Evolutionary conservation across 2,113 vertebrate species (phyloP).

Genomic region (Nipponia nippon): DNA sequence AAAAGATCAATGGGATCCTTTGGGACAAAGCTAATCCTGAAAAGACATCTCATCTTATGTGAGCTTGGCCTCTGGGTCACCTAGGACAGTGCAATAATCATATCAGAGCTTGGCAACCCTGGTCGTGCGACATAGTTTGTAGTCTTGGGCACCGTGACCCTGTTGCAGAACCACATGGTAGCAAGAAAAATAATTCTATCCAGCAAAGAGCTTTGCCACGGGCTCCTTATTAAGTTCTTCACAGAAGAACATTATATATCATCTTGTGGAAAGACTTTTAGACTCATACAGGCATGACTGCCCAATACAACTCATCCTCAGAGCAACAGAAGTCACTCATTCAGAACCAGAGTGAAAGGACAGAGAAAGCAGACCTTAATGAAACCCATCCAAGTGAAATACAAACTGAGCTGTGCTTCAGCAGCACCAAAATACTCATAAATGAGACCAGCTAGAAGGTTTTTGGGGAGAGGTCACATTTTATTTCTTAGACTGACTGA

Average conservation of each 20-base stretch:
- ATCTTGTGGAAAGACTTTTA: neutral
- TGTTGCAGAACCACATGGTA: neutral
- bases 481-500: neutral
- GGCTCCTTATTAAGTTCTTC: neutral
- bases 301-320: neutral
- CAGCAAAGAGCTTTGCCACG: neutral
- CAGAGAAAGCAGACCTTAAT: neutral
- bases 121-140: neutral
- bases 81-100: conserved; percentile 65
- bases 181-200: neutral
- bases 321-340: neutral
- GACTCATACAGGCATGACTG: neutral
- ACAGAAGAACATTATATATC: neutral
- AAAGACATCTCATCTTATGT: conserved; percentile 98
- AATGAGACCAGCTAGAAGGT: neutral
- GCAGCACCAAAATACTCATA: neutral
- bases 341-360: neutral
- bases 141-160: neutral
- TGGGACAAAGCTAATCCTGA: conserved; percentile 96
- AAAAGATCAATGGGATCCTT: conserved; percentile 97
- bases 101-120: neutral
- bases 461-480: neutral
- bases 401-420: neutral
- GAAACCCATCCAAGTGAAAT: neutral
- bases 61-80: conserved; percentile 97